A percentile compares a stretch with the other conserved stretches of the same genome.
phyloP scores from a whole-genome alignment of 2,113 vertebrate species.

The Scartelaos histophorus region DNA sequence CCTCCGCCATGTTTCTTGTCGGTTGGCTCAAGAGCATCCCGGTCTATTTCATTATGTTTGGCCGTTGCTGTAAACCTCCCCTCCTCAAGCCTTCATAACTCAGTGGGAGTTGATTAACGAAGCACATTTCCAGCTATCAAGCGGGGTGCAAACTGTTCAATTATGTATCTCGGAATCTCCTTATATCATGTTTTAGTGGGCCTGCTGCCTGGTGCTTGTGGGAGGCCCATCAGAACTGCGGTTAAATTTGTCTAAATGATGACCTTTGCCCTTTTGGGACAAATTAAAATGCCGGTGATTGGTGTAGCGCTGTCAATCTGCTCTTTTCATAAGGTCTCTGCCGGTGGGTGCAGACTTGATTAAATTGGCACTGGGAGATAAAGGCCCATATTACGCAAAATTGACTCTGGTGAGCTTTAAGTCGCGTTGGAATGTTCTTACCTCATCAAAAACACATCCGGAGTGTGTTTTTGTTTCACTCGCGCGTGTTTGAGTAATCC shows the following conservation, averaged over 20 bases:
- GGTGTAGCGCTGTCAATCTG: conserved; percentile 47
- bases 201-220: conserved; percentile 30
- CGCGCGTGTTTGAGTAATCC: too few relatives aligned
- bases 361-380: conserved; percentile 40
- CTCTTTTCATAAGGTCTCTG: conserved; percentile 42
- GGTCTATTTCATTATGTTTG: conserved; percentile 41
- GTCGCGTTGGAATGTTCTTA: too few relatives aligned
- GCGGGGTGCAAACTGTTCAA: conserved; percentile 75
- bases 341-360: conserved; percentile 43
- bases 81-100: conserved; percentile 56
- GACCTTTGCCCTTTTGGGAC: conserved; percentile 56
- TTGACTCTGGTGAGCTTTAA: too few relatives aligned
- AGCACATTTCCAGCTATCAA: conserved; percentile 66
- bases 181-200: conserved; percentile 70
- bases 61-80: conserved; percentile 50
- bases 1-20: conserved; percentile 5
- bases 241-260: conserved; percentile 50
- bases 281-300: conserved; percentile 60
- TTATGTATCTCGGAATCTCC: conserved; percentile 73
- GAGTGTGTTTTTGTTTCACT: too few relatives aligned
- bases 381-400: too few relatives aligned
- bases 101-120: conserved; percentile 74
- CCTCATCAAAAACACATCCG: too few relatives aligned
- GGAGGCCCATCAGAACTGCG: conserved; percentile 26
- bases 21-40: conserved; percentile 31